Evolutionary conservation across 2,797 vertebrate genomes (phyloP), one percentile per base, ranked within the genome.

Genomic region (Atherinosoma microstoma): DNA sequence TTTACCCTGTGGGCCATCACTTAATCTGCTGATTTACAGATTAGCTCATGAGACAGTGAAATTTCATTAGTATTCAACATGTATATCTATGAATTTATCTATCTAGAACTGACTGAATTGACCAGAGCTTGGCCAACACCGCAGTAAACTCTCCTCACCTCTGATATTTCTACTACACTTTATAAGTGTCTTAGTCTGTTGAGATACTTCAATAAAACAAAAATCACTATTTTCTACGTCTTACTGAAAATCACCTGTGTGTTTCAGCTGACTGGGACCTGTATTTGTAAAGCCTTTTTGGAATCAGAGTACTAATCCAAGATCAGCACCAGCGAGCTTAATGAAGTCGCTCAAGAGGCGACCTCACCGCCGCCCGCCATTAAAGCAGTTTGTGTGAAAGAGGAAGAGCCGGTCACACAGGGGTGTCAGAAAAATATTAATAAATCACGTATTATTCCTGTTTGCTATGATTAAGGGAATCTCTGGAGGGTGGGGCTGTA

Each of bases 191-290:
- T 84, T 92, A 80, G 71, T 91, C 79, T 42, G 77, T 90, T 91
- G 92, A 93, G 87, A 90, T 87, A 90, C 88, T 92, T 93, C 87
- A 92, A 90, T 92, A 78, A 93, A 94, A 90, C 73, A 85, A 91
- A 91, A 86, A 80, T 84, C 84, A 90, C 84, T 85, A 87, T 94
- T 95, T 95, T 95, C 84, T 92, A 89, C 83, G 76, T 86, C 72
- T 85, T 76, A 42, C 78, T 84, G 62, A 78, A 91, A 85, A 59
- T 76, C 83, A 86, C 79, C 73, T 68, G 71, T 88, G 70, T 87
- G 89, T 91, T 83, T 84, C 77, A 85, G 70, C 79, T 65, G 80
- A 87, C 76, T 75, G 78, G 75, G 69, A 82, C 76, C 82, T 85
- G 90, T 81, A 34, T 91, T 91, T 85, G 70, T 85, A 80, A 80